These are phyloP conservation scores for Chiroxiphia lanceolata DNA, from an alignment of 2,797 vertebrate genomes.

Conservation along the genomic window DNA sequence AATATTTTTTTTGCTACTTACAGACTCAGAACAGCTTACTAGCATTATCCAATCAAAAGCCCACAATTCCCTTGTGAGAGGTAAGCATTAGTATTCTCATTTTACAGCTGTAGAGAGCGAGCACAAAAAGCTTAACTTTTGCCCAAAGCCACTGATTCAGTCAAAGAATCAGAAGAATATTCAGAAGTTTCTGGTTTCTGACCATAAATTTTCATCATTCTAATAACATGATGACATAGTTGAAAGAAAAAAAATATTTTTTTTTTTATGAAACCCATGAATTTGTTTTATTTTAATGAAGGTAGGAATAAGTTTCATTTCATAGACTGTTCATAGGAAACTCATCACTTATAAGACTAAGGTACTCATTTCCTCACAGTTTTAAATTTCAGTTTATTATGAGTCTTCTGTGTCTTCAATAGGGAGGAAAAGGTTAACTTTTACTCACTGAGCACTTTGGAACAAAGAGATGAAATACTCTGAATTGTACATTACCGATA, in stretches of 20 bases:
- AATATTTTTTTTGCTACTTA: background rate
- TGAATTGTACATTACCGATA: background rate
- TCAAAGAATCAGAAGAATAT: background rate
- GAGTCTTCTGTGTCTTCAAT: background rate
- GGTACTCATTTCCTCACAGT: background rate
- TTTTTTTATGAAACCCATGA: background rate
- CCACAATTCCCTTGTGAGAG: background rate
- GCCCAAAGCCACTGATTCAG: background rate
- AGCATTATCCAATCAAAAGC: constrained; percentile 16
- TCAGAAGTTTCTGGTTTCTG: background rate
- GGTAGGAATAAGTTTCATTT: background rate
- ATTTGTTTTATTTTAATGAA: background rate
- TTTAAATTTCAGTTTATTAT: background rate
- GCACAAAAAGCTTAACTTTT: background rate
- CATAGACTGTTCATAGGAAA: background rate
- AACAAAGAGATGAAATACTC: background rate
- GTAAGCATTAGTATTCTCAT: background rate
- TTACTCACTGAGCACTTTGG: background rate
- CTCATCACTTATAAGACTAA: background rate
- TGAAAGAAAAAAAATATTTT: background rate
- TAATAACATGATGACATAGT: background rate
- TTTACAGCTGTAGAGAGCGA: background rate
- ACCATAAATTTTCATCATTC: background rate
- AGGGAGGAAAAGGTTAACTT: background rate
- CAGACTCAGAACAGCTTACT: background rate